Evolutionary conservation across 2,888 invertebrate genomes (phyloP), one percentile per base, ranked within the genome.

Genomic region (Conops quadrifasciatus): DNA sequence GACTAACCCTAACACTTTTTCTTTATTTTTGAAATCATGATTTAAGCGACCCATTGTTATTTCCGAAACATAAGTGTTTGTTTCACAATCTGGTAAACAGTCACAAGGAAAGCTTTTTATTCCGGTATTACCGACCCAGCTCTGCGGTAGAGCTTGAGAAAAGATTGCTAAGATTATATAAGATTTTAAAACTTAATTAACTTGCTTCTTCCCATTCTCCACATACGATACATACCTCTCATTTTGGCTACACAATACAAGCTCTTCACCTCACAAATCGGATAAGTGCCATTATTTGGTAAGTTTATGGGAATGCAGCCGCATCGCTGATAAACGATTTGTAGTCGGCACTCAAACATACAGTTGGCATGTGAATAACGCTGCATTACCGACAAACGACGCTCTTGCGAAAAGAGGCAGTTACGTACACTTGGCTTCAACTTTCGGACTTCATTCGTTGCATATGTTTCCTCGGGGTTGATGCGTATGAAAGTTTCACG

Each of bases 341-440:
- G 80, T 21, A 88, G 84, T 47, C 89, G 88, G 77, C 90, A 89
- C 75, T 88, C 88, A 0, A 88, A 87, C 84, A 91, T 86, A 77
- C 92, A 92, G 80, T 92, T 92, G 73, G 89, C 88, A 73, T 89
- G 91, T 0, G 90, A 89, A 77, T 92, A 92, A 7, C 86, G 85
- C 80, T 75, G 82, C 77, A 81, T 85, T 76, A 77, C 86, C 0
- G 70, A 63, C 72, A 87, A 58, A 9, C 71, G 72, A 2, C 79
- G 80, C 87, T 92, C 92, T 64, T 89, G 83, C 7, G 83, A 79
- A 77, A 90, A 91, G 69, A 90, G 85, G 76, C 92, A 93, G 58
- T 89, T 87, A 15, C 92, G 85, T 58, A 87, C 80, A 0, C 83
- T 76, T 0, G 89, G 80, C 0, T 83, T 79, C 75, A 91, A 87